Conservation (phyloP, 2,888 invertebrate species). For the Andrena bucephala region DNA sequence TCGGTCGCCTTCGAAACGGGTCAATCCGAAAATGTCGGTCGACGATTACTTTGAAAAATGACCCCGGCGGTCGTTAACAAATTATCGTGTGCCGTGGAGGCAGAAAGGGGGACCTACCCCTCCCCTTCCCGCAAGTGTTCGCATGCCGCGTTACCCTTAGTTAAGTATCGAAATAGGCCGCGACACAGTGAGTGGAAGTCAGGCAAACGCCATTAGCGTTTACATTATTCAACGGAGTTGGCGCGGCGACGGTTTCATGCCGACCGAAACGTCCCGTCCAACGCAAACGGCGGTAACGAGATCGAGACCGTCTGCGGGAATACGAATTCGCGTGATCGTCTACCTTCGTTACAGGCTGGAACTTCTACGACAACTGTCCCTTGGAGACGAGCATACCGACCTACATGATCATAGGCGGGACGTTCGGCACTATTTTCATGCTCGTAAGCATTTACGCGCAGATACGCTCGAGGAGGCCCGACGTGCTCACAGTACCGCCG, state of each 20-base stretch:
- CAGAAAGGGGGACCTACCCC: background rate
- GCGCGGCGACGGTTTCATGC: constrained; percentile 44
- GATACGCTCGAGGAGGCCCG: constrained; percentile 81
- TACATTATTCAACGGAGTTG: constrained; percentile 67
- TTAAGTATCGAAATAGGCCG: constrained; percentile 64
- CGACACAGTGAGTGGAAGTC: constrained; percentile 56
- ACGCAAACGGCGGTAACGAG: background rate
- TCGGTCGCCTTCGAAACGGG: background rate
- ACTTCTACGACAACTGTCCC: constrained; percentile 92
- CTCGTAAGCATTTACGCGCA: constrained; percentile 81
- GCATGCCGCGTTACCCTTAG: constrained; percentile 64
- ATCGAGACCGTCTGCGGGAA: background rate
- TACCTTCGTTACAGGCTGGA: constrained; percentile 88
- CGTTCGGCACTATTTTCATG: constrained; percentile 90
- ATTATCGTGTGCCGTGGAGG: background rate
- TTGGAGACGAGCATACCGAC: constrained; percentile 91
- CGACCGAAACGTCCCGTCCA: constrained; percentile 18
- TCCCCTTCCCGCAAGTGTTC: constrained; percentile 33
- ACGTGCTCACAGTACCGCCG: constrained; percentile 78
- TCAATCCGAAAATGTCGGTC: background rate
- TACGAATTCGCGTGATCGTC: background rate
- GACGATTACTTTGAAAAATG: background rate
- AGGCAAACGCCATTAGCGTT: constrained; percentile 57
- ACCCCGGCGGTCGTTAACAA: background rate
- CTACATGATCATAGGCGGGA: constrained; percentile 94